Evolutionary conservation across 1,140 invertebrate species (phyloP).

Genomic region (Macrobrachium nipponense): DNA sequence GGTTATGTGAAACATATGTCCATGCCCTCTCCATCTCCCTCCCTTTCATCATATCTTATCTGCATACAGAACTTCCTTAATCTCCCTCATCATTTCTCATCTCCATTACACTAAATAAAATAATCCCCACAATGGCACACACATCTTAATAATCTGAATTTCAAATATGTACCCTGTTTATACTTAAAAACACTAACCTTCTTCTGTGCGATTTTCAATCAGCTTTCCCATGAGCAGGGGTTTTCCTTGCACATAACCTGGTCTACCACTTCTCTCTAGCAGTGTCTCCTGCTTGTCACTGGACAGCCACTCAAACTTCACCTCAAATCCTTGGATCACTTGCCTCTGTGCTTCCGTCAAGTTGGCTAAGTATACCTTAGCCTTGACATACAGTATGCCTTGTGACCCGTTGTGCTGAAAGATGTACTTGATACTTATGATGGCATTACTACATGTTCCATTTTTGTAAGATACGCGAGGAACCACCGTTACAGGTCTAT

Average conservation of each 20-base stretch:
- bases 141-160: no score
- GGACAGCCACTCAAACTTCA: slow-evolving; percentile 34
- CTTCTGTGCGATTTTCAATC: slow-evolving; percentile 43
- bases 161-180: no score
- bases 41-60: no score
- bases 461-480: slow-evolving; percentile 9
- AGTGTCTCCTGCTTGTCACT: neutral
- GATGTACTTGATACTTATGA: neutral
- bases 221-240: slow-evolving; percentile 45
- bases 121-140: no score
- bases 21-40: no score
- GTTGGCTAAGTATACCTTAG: slow-evolving; percentile 13
- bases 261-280: slow-evolving; percentile 52
- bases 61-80: no score
- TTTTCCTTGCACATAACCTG: slow-evolving; percentile 52
- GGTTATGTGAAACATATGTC: neutral
- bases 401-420: slow-evolving; percentile 45
- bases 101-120: no score
- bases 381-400: slow-evolving; percentile 31
- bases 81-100: no score
- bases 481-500: neutral
- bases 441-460: slow-evolving; percentile 23
- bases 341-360: neutral
- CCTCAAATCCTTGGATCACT: slow-evolving; percentile 32
- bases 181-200: slow-evolving; percentile 33